Conservation (phyloP, 92 coral and sea anemone genomes). For the Porites cylindrica region DNA sequence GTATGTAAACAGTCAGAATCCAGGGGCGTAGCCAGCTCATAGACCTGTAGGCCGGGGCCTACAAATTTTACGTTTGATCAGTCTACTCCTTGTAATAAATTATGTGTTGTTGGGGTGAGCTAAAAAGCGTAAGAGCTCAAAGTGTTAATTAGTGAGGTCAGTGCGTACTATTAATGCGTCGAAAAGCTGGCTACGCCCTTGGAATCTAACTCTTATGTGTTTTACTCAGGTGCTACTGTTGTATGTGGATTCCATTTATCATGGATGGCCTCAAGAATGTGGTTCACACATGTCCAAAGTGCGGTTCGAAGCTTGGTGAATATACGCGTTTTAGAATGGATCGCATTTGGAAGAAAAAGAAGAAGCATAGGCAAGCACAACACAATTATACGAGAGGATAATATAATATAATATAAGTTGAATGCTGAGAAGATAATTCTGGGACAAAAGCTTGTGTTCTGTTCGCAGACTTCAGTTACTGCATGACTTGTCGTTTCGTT, state of each 20-base stretch:
- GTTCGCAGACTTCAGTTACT: not conserved
- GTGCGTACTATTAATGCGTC: no score
- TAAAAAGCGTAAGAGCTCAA: no score
- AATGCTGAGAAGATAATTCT: not conserved
- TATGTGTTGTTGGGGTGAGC: no score
- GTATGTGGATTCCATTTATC: slow-evolving; percentile 93
- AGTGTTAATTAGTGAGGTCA: no score
- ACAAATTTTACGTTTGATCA: no score
- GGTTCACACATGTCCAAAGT: slow-evolving; percentile 94
- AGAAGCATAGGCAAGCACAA: slow-evolving; percentile 80
- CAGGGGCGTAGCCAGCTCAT: no score
- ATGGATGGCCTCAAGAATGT: slow-evolving; percentile 93
- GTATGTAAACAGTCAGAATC: no score
- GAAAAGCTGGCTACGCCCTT: no score
- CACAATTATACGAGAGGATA: slow-evolving; percentile 57
- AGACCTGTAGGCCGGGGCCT: no score
- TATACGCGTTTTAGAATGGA: slow-evolving; percentile 83
- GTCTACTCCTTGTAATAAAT: no score
- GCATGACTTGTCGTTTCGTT: no score
- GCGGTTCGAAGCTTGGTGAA: slow-evolving; percentile 88
- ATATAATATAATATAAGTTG: not conserved
- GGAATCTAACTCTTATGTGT: not conserved
- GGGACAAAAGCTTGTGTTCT: not conserved
- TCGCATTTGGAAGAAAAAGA: slow-evolving; percentile 82
- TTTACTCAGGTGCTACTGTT: slow-evolving; percentile 85